phyloP scores from a whole-genome alignment of 1,140 invertebrate species.

The Pantala flavescens region DNA sequence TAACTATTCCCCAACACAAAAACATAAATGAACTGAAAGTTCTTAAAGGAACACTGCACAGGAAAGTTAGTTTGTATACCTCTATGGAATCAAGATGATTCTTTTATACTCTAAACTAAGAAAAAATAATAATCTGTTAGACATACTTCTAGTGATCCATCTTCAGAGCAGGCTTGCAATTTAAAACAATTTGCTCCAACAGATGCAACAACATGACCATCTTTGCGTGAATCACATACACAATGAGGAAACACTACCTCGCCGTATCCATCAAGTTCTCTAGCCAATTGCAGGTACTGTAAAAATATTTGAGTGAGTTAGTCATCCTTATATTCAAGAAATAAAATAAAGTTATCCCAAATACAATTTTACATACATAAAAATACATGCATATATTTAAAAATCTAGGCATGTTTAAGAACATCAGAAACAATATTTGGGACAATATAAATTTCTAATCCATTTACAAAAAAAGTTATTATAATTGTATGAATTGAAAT shows the following conservation, averaged over 20 bases:
- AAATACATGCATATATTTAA: not conserved
- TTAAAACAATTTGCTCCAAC: conserved; percentile 65
- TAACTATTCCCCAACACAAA: too few relatives aligned
- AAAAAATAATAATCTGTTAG: too few relatives aligned
- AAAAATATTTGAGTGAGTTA: too few relatives aligned
- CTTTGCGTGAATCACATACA: conserved; percentile 84
- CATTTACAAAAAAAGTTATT: too few relatives aligned
- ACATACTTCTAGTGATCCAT: conserved; percentile 66
- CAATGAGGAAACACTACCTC: conserved; percentile 91
- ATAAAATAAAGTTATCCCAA: not conserved
- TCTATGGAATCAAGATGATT: too few relatives aligned
- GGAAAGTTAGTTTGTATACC: too few relatives aligned
- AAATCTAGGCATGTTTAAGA: not conserved
- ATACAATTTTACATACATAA: not conserved
- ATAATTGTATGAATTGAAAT: too few relatives aligned
- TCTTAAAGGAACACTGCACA: too few relatives aligned
- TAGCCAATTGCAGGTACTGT: conserved; percentile 73
- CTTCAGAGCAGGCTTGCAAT: conserved; percentile 77
- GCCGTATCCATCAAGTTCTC: conserved; percentile 80
- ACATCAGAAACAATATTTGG: not conserved
- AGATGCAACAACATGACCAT: conserved; percentile 77
- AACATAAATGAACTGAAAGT: too few relatives aligned
- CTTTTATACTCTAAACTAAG: too few relatives aligned
- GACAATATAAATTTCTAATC: too few relatives aligned
- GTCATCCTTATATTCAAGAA: too few relatives aligned